Base-by-base conservation (phyloP, 2,113 vertebrate genomes). In the Anguilla japonica region DNA sequence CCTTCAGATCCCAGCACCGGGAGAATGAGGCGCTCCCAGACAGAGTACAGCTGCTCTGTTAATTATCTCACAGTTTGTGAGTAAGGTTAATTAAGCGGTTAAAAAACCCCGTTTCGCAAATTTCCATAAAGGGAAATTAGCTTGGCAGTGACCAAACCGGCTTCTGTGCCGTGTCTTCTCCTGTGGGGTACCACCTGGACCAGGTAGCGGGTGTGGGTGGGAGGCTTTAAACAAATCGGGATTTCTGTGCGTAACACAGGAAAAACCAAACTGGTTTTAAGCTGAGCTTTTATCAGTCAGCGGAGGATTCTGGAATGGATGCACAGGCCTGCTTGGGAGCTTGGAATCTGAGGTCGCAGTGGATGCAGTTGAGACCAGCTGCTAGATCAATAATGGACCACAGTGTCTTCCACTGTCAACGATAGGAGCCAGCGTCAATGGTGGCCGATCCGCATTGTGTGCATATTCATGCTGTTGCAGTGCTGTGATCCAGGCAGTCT, bases 41-140 rank as follows among this genome's bases (percentile, higher is more conserved):
- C 93, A 90, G 88, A 84, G 84, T 92, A 92, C 95, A 96, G 93
- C 94, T 95, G 94, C 92, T 94, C 90, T 89, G 92, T 93, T 94
- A 93, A 95, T 95, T 94, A 90, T 92, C 90, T 92, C 88, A 89
- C 90, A 90, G 91, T 90, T 93, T 87, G 88, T 87, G 88, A 92
- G 91, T 90, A 90, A 91, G 93, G 92, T 95, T 95, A 94, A 94
- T 95, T 94, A 94, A 94, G 93, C 92, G 86, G 91, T 93, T 89
- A 40, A 63, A 85, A 85, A 85, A 85, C n/a, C 34, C 34, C 34
- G 22, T 91, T 88, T 87, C 88, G 87, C 91, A 89, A 91, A 92
- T 91, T 92, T 91, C 89, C 91, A 93, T 92, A 94, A 94, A 94
- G 91, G 78, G 46, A 91, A 94, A 94, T 94, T 92, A 92, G 87